Evolutionary conservation across 1,140 invertebrate species (phyloP).

Genomic region (Ridgeia piscesae): DNA sequence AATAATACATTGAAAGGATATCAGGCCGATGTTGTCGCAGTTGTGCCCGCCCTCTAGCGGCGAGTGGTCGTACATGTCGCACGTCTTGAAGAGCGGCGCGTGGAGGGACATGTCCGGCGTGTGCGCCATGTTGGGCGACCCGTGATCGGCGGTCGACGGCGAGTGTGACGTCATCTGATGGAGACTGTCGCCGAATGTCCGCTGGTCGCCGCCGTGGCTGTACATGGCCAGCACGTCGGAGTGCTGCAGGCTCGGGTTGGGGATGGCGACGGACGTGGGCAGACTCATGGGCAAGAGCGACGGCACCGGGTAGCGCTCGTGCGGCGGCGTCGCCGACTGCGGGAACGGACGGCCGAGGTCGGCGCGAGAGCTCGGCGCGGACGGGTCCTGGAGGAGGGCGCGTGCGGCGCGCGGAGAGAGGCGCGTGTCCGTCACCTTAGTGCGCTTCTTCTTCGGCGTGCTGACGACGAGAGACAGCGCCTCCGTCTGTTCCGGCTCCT

Average conservation of each 20-base stretch:
- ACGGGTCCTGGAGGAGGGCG: slow-evolving; percentile 49
- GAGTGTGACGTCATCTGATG: slow-evolving; percentile 21
- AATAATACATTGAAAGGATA: slow-evolving; percentile 58
- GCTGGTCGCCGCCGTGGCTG: slow-evolving; percentile 66
- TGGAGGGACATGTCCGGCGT: slow-evolving; percentile 2
- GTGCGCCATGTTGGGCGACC: slow-evolving; percentile 35
- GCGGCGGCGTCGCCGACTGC: slow-evolving; percentile 15
- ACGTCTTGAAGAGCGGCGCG: slow-evolving; percentile 9
- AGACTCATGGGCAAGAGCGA: slow-evolving; percentile 83
- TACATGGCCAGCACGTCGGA: slow-evolving; percentile 76
- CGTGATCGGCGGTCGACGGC: slow-evolving; percentile 30
- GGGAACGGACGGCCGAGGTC: slow-evolving; percentile 15
- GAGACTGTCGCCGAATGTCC: slow-evolving; percentile 18
- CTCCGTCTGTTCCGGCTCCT: slow-evolving; percentile 85
- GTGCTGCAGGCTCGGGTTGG: slow-evolving; percentile 92
- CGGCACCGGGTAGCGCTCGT: slow-evolving; percentile 56
- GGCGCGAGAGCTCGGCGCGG: slow-evolving; percentile 36
- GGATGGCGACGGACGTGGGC: slow-evolving; percentile 91
- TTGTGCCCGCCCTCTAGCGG: slow-evolving; percentile 35
- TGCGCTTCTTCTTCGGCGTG: slow-evolving; percentile 91
- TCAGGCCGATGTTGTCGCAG: slow-evolving; percentile 37
- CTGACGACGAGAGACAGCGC: slow-evolving; percentile 83
- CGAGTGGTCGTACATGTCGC: slow-evolving; percentile 40
- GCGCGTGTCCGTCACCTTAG: slow-evolving; percentile 93
- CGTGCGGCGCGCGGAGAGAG: slow-evolving; percentile 73